Conservation (phyloP, 2,797 vertebrate genomes). For the Poeciliopsis turneri region DNA sequence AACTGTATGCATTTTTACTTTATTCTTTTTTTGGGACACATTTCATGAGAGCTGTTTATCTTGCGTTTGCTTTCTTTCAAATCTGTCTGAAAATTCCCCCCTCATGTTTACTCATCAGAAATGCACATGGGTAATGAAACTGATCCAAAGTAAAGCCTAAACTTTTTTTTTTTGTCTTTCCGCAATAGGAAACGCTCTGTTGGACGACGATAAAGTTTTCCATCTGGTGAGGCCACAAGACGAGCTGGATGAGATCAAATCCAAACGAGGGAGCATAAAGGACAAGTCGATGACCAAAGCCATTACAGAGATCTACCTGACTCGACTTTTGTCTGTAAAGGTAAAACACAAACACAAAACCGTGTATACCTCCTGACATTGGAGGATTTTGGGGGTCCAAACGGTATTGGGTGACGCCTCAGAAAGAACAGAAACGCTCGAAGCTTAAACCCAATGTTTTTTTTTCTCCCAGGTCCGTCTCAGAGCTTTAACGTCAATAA, state of each 20-base stretch:
- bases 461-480: constrained; percentile 15
- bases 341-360: constrained; percentile 84
- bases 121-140: constrained; percentile 40
- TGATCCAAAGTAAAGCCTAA: constrained; percentile 15
- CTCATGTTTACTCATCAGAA: constrained; percentile 28
- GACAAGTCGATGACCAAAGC: constrained; percentile 99
- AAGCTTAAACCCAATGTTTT: constrained; percentile 4
- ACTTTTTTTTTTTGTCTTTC: neutral
- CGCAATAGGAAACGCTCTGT: constrained; percentile 85
- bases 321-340: constrained; percentile 97
- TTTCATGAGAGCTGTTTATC: constrained; percentile 55
- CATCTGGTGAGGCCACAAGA: constrained; percentile 93
- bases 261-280: constrained; percentile 95
- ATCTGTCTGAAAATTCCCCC: constrained; percentile 34
- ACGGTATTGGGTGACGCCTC: neutral
- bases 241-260: constrained; percentile 96
- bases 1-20: constrained; percentile 54
- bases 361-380: constrained; percentile 16
- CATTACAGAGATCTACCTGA: constrained; percentile 99
- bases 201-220: constrained; percentile 97
- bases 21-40: constrained; percentile 33
- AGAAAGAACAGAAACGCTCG: constrained; percentile 10
- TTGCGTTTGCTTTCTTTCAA: constrained; percentile 29
- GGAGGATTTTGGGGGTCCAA: constrained; percentile 10
- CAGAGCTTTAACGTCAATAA: constrained; percentile 26